A percentile compares a stretch with the other conserved stretches of the same genome.
Evolutionary conservation across 2,113 vertebrate species (phyloP).

Genomic region (human (Homo sapiens)): GRCh38 chr22:49942501-49943000

Average conservation of each 20-base stretch:
- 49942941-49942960: neutral
- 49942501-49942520: no score
- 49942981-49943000: neutral
- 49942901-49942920: neutral
- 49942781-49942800: neutral
- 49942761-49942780: neutral
- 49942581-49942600: no score
- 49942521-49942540: accelerated
- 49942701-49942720: neutral
- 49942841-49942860: neutral
- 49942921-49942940: neutral
- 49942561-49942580: accelerated
- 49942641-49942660: accelerated
- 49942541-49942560: accelerated
- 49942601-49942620: no score
- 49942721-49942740: accelerated
- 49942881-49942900: neutral
- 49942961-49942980: neutral
- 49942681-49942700: accelerated
- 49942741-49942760: neutral
- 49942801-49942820: accelerated
- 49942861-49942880: neutral
- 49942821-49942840: neutral
- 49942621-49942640: accelerated
- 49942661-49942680: accelerated